These are phyloP conservation scores for Zeugodacus cucurbitae DNA, from an alignment of 1,140 invertebrate genomes.

Conservation along the genomic window DNA sequence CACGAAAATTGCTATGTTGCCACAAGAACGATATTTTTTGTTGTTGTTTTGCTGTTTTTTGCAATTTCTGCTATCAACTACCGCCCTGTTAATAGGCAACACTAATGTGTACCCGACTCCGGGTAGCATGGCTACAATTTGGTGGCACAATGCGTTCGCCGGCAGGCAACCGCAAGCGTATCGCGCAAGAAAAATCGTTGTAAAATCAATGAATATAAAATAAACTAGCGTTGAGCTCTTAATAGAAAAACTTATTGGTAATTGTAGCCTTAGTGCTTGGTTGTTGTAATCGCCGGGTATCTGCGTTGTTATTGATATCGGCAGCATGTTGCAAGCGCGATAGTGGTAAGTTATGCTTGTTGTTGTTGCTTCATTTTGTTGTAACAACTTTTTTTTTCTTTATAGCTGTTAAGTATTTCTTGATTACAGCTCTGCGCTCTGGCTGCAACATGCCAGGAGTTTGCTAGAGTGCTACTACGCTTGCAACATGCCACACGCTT, in stretches of 20 bases:
- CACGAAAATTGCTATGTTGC: conserved; percentile 14
- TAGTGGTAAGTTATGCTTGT: not conserved
- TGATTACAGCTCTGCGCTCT: not conserved
- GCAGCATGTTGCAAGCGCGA: not conserved
- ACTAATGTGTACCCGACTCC: not conserved
- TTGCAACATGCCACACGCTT: not conserved
- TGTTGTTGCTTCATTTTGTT: not conserved
- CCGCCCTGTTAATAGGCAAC: not conserved
- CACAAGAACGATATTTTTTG: not conserved
- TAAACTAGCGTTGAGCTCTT: conserved; percentile 27
- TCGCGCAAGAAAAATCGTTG: not conserved
- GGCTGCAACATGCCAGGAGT: not conserved
- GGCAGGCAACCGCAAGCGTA: not conserved
- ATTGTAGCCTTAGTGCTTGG: not conserved
- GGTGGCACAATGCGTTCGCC: not conserved
- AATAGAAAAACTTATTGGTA: conserved; percentile 24
- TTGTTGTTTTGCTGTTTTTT: not conserved
- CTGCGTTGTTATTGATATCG: not conserved
- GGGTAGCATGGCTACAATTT: not conserved
- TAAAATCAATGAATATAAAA: not conserved
- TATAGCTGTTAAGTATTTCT: not conserved
- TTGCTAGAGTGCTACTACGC: too few relatives aligned
- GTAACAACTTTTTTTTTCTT: not conserved
- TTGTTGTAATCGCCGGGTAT: not conserved
- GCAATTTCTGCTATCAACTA: not conserved